Percentiles rank a stretch among this genome's conserved stretches.
phyloP scores from a whole-genome alignment of 2,888 invertebrate genomes.

The Conomelus anceps region DNA sequence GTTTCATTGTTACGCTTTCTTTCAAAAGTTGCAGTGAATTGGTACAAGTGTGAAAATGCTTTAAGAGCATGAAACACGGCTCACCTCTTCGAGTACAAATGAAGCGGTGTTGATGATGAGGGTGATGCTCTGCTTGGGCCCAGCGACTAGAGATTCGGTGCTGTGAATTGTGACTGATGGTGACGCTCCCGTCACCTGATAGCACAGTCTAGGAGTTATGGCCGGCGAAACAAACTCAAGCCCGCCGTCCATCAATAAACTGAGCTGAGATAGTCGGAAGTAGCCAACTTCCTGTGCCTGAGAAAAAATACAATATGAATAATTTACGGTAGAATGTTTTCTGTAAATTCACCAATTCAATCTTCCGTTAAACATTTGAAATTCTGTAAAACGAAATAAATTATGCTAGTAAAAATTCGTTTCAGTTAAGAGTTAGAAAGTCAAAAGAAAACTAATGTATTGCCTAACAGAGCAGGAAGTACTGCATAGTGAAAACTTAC shows the following conservation, averaged over 20 bases:
- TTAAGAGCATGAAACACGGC: background rate
- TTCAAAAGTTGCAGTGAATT: no score
- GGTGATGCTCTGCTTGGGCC: constrained; percentile 69
- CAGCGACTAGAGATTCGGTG: constrained; percentile 66
- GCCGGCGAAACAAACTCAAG: constrained; percentile 65
- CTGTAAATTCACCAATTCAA: background rate
- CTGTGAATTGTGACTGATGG: constrained; percentile 49
- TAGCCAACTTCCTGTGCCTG: constrained; percentile 58
- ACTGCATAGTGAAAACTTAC: no score
- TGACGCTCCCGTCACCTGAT: constrained; percentile 51
- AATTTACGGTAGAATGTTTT: constrained; percentile 29
- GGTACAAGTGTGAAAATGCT: no score
- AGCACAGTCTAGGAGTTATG: constrained; percentile 49
- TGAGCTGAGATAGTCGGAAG: constrained; percentile 65
- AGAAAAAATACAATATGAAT: constrained; percentile 38
- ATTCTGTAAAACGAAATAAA: constrained; percentile 38
- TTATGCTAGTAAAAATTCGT: no score
- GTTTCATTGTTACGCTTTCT: no score
- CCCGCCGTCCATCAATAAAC: constrained; percentile 55
- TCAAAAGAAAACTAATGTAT: no score
- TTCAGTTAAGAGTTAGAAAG: no score
- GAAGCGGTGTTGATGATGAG: constrained; percentile 49
- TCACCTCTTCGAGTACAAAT: background rate
- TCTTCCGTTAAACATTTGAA: constrained; percentile 39
- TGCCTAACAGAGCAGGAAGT: no score